Evolutionary conservation across 2,797 vertebrate species (phyloP), one percentile per base, ranked within the genome.

Genomic region (Sebastes nivosus): DNA sequence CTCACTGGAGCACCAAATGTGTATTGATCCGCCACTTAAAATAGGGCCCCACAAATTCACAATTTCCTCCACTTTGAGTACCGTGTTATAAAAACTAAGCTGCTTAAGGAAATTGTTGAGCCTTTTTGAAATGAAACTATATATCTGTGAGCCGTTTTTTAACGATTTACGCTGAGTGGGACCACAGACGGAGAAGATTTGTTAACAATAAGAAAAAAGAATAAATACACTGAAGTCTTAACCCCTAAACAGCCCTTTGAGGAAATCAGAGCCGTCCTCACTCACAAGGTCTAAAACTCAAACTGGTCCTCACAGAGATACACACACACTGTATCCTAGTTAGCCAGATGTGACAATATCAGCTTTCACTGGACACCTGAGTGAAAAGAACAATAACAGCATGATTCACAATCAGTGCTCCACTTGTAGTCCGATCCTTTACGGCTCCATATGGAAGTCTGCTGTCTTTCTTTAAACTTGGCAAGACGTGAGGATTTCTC

Each of bases 271-370:
- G 59, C 30, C 1, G 5, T 27, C 54, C 30, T 69, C 50, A 36
- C 25, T 34, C 7, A 2, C 42, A 22, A 4, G 24, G 57, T 36
- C 16, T 18, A 10, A 30, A 36, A 61, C 10, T 34, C 32, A 38
- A 11, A 24, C 29, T 20, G 12, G 34, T 55, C 52, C 13, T 61
- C 50, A 65, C 12, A 27, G 4, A 58, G 6, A 22, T 8, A 64
- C n/a, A 22, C 60, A 22, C 60, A 80, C 67, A 67, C n/a, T 8
- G 20, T 18, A 11, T 64, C 69, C 77, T 38, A 13, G 68, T 77
- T 9, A 60, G 27, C 80, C 88, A 89, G 83, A 89, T 89, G 86
- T 84, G 80, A 77, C 81, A n/a, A 34, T 76, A 79, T 90, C 86
- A 52, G 22, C 22, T 91, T 91, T 78, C 86, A 87, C 79, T 34